Conservation (phyloP, 2,113 vertebrate species). For the Acrocephalus arundinaceus region DNA sequence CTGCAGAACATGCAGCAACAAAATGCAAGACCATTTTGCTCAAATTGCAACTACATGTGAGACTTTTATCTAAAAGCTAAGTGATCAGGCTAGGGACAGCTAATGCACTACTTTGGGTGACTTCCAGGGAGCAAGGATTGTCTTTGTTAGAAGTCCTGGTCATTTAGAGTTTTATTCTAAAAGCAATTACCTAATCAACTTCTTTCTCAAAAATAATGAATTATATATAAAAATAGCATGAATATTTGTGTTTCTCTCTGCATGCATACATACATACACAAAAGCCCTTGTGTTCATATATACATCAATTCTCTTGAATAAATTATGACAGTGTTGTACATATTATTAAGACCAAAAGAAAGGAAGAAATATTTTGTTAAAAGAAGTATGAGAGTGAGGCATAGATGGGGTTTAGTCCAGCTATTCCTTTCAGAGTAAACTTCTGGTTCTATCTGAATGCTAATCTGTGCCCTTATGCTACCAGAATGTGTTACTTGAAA, state of each 20-base stretch:
- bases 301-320: background rate
- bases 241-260: background rate
- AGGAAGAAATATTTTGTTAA: background rate
- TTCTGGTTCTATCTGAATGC: background rate
- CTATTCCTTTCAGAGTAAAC: background rate
- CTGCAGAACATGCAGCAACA: background rate
- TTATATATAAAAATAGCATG: background rate
- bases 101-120: background rate
- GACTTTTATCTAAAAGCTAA: background rate
- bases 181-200: background rate
- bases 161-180: background rate
- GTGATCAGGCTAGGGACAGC: background rate
- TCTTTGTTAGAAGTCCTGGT: background rate
- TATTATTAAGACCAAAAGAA: background rate
- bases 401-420: background rate
- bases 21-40: background rate
- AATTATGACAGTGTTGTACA: background rate
- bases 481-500: background rate
- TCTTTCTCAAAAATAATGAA: background rate
- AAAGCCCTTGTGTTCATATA: background rate
- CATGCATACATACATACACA: background rate
- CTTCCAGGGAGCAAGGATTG: background rate
- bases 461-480: background rate
- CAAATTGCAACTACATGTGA: accelerated
- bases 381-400: background rate